Evolutionary conservation across 2,888 invertebrate genomes (phyloP), one percentile per base, ranked within the genome.

Genomic region (Rhimphoctona megacephalus): DNA sequence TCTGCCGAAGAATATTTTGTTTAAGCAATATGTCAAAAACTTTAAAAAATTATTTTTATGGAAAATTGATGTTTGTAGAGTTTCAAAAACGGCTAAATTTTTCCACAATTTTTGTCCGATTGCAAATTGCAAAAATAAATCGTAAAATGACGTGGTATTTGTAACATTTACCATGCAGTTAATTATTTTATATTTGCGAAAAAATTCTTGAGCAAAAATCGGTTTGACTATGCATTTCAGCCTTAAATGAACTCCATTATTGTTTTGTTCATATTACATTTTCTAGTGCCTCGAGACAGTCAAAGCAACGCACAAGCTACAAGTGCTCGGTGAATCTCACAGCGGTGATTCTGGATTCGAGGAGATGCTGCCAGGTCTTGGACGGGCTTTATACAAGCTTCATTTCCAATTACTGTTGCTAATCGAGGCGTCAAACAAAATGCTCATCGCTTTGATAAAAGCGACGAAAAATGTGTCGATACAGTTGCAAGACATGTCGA

Each of bases 331-430:
- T 43, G 96, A 96, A 88, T 95, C 95, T 85, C 94, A 95, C 89
- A 92, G 95, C 11, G 89, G 85, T 30, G 96, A 96, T 88, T 94
- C 95, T 8, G 95, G 96, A 49, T 95, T 96, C 30, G 96, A 97
- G 86, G 97, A 97, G 90, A 96, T 97, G 94, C 95, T 97, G 57
- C 94, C 97, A 67, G 98, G 99, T 91, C 95, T 98, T 78, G 98
- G 98, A 19, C 97, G 98, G 88, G 96, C 97, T 79, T 95, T 99
- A 33, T 99, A 99, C 94, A 98, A 98, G 94, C 95, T 99, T 19
- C 97, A 98, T 94, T 99, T 99, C 94, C 99, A 99, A 94, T 95
- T 99, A 82, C 95, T 99, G 61, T 95, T 99, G 82, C 95, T 99
- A 36, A 96, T 98, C 82, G 99, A 99, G 94, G 97, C 98, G 11